Conservation (phyloP, 2,113 vertebrate species). For the Corapipo altera region DNA sequence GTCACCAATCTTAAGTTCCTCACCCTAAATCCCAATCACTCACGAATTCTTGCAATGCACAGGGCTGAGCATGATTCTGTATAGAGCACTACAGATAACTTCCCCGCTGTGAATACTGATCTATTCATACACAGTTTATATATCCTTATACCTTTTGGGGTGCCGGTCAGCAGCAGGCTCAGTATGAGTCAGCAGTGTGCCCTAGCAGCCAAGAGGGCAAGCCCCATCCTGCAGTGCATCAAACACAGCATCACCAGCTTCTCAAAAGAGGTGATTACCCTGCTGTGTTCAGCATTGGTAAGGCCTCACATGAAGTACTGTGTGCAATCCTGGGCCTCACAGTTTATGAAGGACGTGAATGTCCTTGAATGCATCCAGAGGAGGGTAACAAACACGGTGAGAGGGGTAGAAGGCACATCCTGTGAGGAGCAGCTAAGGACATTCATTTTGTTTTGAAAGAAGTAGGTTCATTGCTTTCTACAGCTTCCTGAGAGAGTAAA, state of each 20-base stretch:
- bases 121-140: neutral
- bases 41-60: neutral
- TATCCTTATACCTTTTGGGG: neutral
- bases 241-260: neutral
- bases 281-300: neutral
- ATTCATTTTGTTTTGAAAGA: neutral
- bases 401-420: neutral
- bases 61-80: neutral
- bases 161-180: neutral
- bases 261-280: neutral
- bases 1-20: neutral
- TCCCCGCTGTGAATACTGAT: neutral
- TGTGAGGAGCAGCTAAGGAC: accelerated
- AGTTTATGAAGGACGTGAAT: neutral
- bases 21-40: neutral
- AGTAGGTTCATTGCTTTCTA: neutral
- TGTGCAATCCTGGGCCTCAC: neutral
- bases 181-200: neutral
- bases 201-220: neutral
- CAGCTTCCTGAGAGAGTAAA: neutral
- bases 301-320: neutral
- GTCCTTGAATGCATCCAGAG: neutral
- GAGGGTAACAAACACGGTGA: neutral
- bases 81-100: neutral
- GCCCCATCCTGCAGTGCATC: no score